These are phyloP conservation scores for Grantiella picta DNA, from an alignment of 2,113 vertebrate species.

Conservation along the genomic window DNA sequence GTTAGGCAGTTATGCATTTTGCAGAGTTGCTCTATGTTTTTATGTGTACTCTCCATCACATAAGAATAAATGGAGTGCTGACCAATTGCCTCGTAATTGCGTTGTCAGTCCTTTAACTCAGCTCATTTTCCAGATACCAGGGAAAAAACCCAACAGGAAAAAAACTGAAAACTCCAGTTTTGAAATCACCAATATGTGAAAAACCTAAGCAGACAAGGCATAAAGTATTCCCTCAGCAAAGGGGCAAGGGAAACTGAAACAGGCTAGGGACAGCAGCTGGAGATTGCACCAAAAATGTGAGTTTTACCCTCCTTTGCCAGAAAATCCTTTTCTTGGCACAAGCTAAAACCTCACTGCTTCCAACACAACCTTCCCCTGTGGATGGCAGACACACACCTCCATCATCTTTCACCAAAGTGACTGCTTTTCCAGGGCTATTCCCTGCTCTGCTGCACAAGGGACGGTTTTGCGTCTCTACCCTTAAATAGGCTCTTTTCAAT, in stretches of 20 bases:
- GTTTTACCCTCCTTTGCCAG: neutral
- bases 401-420: neutral
- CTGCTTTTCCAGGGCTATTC: neutral
- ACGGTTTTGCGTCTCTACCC: neutral
- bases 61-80: neutral
- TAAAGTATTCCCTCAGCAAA: neutral
- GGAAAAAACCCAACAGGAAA: neutral
- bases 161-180: neutral
- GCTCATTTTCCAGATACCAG: neutral
- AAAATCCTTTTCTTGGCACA: neutral
- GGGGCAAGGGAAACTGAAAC: neutral
- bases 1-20: neutral
- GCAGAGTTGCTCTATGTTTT: neutral
- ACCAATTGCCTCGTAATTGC: neutral
- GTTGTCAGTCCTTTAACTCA: neutral
- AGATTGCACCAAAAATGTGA: neutral
- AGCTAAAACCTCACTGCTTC: neutral
- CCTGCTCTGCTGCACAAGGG: accelerated
- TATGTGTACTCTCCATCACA: neutral
- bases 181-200: neutral
- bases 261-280: neutral
- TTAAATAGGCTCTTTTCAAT: neutral
- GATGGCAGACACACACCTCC: neutral
- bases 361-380: neutral
- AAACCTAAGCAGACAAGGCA: neutral